Conservation (phyloP, 2,113 vertebrate species). For the Ascaphus truei region DNA sequence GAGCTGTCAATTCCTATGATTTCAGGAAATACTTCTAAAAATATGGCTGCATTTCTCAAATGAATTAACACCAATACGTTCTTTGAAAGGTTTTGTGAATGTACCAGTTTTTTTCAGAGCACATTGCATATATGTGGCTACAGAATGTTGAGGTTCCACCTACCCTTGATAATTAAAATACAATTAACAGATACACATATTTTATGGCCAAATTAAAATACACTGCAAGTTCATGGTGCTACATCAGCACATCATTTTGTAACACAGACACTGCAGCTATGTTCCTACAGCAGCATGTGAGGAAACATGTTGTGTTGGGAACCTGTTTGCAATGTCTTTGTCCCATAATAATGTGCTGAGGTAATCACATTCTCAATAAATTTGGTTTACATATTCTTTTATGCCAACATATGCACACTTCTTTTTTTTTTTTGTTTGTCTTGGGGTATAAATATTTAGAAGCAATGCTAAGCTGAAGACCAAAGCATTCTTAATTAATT, state of each 20-base stretch:
- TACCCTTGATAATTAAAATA: too few species aligned
- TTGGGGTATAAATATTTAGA: conserved; percentile 33
- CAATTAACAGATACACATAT: neutral
- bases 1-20: too few species aligned
- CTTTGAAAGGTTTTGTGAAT: too few species aligned
- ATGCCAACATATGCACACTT: conserved; percentile 25
- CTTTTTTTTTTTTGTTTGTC: conserved; percentile 15
- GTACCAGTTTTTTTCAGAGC: too few species aligned
- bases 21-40: too few species aligned
- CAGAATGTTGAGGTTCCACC: too few species aligned
- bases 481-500: conserved; percentile 28
- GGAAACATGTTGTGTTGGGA: conserved; percentile 15
- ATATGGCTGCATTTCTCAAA: too few species aligned
- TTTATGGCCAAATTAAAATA: too few species aligned
- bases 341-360: conserved; percentile 30
- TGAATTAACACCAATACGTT: too few species aligned
- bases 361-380: conserved; percentile 23
- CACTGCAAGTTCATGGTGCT: too few species aligned
- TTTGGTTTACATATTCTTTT: conserved; percentile 25
- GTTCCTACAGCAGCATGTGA: neutral
- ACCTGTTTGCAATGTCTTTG: conserved; percentile 17
- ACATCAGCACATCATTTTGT: neutral
- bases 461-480: conserved; percentile 16
- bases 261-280: neutral
- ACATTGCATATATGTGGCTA: too few species aligned